Conservation (phyloP, 2,797 vertebrate genomes). For the Fratercula arctica region DNA sequence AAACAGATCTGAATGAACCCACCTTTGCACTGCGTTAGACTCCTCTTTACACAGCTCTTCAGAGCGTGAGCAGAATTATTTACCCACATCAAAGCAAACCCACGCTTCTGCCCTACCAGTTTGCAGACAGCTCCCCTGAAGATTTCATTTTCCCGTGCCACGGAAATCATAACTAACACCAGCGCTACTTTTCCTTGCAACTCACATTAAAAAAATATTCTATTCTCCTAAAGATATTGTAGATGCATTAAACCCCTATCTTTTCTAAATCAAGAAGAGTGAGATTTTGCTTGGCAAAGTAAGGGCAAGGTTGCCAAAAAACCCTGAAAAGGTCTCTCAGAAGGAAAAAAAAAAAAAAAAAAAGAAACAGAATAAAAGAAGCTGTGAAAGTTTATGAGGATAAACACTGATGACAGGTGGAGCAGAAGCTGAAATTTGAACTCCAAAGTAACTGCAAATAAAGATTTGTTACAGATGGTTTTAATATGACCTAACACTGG, state of each 20-base stretch:
- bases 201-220: background rate
- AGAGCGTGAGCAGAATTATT: no score
- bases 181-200: background rate
- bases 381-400: slow-evolving; percentile 66
- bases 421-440: slow-evolving; percentile 74
- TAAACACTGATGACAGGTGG: slow-evolving; percentile 77
- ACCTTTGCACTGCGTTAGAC: background rate
- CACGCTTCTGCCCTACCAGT: fast-evolving
- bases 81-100: background rate
- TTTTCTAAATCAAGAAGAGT: background rate
- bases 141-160: background rate
- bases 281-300: background rate
- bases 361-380: slow-evolving; percentile 41
- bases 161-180: background rate
- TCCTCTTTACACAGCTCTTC: background rate
- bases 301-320: background rate
- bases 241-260: background rate
- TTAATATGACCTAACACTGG: slow-evolving; percentile 57
- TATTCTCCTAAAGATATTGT: background rate
- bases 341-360: background rate
- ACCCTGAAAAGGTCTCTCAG: slow-evolving; percentile 31
- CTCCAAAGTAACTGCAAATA: slow-evolving; percentile 73
- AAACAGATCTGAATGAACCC: background rate
- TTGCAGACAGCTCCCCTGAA: background rate
- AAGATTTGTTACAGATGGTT: slow-evolving; percentile 80